These are phyloP conservation scores for Hylaea fasciaria DNA, from an alignment of 2,888 invertebrate species.

Conservation along the genomic window DNA sequence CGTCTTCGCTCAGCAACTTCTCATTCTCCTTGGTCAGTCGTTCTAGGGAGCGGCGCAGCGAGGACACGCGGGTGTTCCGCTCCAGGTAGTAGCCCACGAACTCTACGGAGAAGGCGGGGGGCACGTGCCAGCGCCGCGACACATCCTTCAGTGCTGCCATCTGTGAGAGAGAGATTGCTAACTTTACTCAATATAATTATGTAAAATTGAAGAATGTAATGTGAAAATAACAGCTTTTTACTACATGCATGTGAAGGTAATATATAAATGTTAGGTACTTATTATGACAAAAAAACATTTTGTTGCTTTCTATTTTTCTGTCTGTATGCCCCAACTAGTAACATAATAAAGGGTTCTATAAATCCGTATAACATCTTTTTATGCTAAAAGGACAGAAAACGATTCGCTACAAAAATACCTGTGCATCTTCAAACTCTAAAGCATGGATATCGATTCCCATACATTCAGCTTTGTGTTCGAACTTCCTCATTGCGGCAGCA, in stretches of 20 bases:
- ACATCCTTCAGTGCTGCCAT: slow-evolving; percentile 92
- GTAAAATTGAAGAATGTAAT: too few relatives aligned
- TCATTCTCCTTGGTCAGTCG: slow-evolving; percentile 90
- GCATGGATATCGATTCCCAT: slow-evolving; percentile 95
- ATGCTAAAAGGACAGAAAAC: background rate
- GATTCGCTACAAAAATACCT: slow-evolving; percentile 69
- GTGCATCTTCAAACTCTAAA: slow-evolving; percentile 92
- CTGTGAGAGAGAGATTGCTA: slow-evolving; percentile 48
- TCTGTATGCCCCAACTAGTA: too few relatives aligned
- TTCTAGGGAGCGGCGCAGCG: slow-evolving; percentile 91
- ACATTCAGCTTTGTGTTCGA: slow-evolving; percentile 93
- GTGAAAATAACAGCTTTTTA: too few relatives aligned
- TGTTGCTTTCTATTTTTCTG: too few relatives aligned
- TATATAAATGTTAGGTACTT: too few relatives aligned
- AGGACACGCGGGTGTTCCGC: slow-evolving; percentile 91
- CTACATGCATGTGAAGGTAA: too few relatives aligned
- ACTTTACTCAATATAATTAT: background rate
- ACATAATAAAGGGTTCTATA: too few relatives aligned
- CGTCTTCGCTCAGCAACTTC: slow-evolving; percentile 91
- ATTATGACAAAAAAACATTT: too few relatives aligned
- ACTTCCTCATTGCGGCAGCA: slow-evolving; percentile 93
- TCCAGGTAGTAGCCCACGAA: slow-evolving; percentile 97
- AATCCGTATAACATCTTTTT: too few relatives aligned
- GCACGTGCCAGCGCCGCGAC: slow-evolving; percentile 96
- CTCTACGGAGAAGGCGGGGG: slow-evolving; percentile 97